phyloP scores from a whole-genome alignment of 2,888 invertebrate genomes.

The Drosophila gaucha region DNA sequence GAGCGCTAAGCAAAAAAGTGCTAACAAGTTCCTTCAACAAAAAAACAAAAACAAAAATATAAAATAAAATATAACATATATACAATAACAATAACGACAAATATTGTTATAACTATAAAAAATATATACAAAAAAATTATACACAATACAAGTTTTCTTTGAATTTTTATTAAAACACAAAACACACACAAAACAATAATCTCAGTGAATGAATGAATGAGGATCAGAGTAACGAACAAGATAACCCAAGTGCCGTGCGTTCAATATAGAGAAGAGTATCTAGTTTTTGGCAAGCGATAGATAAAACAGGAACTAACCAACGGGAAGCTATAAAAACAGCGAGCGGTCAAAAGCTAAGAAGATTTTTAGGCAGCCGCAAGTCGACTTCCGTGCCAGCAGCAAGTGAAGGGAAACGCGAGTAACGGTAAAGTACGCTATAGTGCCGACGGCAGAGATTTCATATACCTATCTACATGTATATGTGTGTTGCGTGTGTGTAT shows the following conservation, averaged over 20 bases:
- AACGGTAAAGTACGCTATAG: conserved; percentile 18
- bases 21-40: conserved; percentile 74
- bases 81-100: conserved; percentile 32
- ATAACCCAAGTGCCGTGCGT: conserved; percentile 44
- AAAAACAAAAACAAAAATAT: conserved; percentile 19
- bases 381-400: conserved; percentile 54
- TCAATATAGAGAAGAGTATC: conserved; percentile 14
- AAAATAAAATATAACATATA: conserved; percentile 33
- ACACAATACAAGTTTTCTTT: conserved; percentile 57
- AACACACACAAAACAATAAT: too few species aligned
- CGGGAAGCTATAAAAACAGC: conserved; percentile 62
- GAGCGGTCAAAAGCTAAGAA: conserved; percentile 37
- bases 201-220: conserved; percentile 1
- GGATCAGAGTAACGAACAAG: conserved; percentile 24
- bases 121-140: conserved; percentile 65
- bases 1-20: conserved; percentile 65
- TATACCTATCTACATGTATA: not conserved
- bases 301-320: conserved; percentile 20
- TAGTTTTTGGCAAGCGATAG: conserved; percentile 32
- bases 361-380: conserved; percentile 52
- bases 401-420: conserved; percentile 14
- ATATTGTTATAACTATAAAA: conserved; percentile 69
- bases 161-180: conserved; percentile 54
- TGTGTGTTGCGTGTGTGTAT: conserved; percentile 1
- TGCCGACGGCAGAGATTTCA: conserved; percentile 56